Percentiles rank a stretch among this genome's conserved stretches.
Conservation (phyloP, 2,113 vertebrate genomes). For the Poeciliopsis prolifica region DNA sequence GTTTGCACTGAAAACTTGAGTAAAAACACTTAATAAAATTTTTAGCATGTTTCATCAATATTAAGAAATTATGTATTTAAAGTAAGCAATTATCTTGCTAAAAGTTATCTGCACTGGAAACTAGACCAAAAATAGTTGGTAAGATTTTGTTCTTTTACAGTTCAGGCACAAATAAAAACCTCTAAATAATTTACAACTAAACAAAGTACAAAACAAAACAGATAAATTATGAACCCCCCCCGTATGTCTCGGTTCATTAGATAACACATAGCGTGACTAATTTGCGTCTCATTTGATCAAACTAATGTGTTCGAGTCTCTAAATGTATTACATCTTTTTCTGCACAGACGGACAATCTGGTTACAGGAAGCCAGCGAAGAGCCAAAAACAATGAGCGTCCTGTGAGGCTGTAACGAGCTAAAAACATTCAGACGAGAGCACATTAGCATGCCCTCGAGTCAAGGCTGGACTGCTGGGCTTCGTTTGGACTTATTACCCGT, state of each 20-base stretch:
- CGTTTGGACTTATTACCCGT: not conserved
- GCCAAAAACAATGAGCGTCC: slow-evolving; percentile 33
- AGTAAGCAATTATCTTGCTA: too few relatives aligned
- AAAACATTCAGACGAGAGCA: slow-evolving; percentile 31
- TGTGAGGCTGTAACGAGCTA: slow-evolving; percentile 44
- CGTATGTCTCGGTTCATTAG: slow-evolving; percentile 28
- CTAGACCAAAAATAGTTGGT: too few relatives aligned
- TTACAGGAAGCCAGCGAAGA: slow-evolving; percentile 27
- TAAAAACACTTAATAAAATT: too few relatives aligned
- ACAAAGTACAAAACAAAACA: slow-evolving; percentile 3
- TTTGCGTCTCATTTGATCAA: slow-evolving; percentile 53
- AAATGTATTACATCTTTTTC: slow-evolving; percentile 52
- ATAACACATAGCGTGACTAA: slow-evolving; percentile 43
- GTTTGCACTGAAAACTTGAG: too few relatives aligned
- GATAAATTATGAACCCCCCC: slow-evolving; percentile 25
- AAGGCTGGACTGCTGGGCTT: not conserved
- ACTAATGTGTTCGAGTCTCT: slow-evolving; percentile 48
- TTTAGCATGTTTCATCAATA: too few relatives aligned
- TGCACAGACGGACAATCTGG: slow-evolving; percentile 54
- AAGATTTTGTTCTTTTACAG: too few relatives aligned
- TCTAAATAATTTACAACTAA: slow-evolving; percentile 26
- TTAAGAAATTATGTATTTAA: too few relatives aligned
- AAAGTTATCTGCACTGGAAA: too few relatives aligned
- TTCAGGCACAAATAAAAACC: not conserved
- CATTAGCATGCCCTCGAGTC: not conserved